phyloP scores from a whole-genome alignment of 2,797 vertebrate genomes.

The Takifugu rubripes region DNA sequence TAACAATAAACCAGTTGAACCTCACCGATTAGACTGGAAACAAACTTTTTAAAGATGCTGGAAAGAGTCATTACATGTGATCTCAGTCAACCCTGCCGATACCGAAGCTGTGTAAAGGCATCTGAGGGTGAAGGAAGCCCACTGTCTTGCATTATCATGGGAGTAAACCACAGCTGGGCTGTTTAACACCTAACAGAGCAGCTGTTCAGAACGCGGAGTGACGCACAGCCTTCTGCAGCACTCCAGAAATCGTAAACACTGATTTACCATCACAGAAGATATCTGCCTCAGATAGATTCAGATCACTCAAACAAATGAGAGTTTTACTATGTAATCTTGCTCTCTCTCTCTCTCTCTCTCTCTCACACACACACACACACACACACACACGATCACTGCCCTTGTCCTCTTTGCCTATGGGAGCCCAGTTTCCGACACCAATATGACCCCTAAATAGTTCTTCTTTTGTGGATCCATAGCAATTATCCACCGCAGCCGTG shows the following conservation, averaged over 20 bases:
- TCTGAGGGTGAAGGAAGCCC: constrained; percentile 40
- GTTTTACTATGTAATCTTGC: no score
- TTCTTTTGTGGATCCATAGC: constrained; percentile 9
- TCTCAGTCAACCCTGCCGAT: not conserved
- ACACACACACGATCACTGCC: constrained; percentile 33
- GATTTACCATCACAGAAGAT: constrained; percentile 13
- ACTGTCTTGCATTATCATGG: constrained; percentile 38
- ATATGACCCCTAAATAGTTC: constrained; percentile 2
- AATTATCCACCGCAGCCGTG: constrained; percentile 31
- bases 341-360: no score
- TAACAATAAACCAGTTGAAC: constrained; percentile 4
- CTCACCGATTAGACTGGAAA: not conserved
- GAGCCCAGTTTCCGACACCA: constrained; percentile 25
- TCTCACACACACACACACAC: constrained; percentile 10
- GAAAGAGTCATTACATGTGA: not conserved
- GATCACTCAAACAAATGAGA: no score
- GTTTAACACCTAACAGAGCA: constrained; percentile 61
- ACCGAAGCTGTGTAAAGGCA: no score
- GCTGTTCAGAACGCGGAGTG: constrained; percentile 67
- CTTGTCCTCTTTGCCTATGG: constrained; percentile 25
- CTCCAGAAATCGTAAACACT: constrained; percentile 18
- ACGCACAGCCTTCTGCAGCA: constrained; percentile 44
- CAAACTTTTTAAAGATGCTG: not conserved
- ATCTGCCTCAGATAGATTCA: not conserved
- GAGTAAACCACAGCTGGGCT: constrained; percentile 67